These are phyloP conservation scores for Nomada hirtipes DNA, from an alignment of 2,888 invertebrate genomes.

Conservation along the genomic window DNA sequence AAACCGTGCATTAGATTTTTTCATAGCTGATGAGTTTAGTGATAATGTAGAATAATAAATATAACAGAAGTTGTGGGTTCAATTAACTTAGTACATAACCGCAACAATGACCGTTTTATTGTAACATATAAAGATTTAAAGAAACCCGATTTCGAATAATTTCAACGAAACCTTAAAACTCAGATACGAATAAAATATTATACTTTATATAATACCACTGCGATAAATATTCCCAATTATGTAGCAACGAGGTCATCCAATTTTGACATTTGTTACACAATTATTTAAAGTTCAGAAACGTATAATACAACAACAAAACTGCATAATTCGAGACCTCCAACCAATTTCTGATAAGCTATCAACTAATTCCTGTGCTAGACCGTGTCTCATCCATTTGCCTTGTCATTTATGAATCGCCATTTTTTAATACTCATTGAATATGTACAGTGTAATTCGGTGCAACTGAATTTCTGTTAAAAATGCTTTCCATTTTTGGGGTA, in stretches of 20 bases:
- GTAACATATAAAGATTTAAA: neutral
- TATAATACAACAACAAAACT: neutral
- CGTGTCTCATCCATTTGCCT: neutral
- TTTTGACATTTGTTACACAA: neutral
- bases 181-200: no score
- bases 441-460: no score
- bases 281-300: neutral
- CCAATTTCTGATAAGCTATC: neutral
- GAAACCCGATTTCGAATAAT: neutral
- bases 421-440: neutral
- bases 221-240: no score
- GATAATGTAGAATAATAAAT: neutral
- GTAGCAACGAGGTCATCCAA: no score
- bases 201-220: no score
- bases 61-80: neutral
- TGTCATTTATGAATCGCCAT: slow-evolving; percentile 8
- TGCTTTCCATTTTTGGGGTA: neutral
- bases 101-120: neutral
- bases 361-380: slow-evolving; percentile 9
- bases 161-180: neutral
- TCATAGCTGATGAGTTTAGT: neutral
- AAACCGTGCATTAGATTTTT: neutral
- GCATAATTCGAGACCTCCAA: neutral
- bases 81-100: neutral
- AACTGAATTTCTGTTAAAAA: neutral